phyloP scores from a whole-genome alignment of 2,888 invertebrate species.

The Scaeva pyrastri region DNA sequence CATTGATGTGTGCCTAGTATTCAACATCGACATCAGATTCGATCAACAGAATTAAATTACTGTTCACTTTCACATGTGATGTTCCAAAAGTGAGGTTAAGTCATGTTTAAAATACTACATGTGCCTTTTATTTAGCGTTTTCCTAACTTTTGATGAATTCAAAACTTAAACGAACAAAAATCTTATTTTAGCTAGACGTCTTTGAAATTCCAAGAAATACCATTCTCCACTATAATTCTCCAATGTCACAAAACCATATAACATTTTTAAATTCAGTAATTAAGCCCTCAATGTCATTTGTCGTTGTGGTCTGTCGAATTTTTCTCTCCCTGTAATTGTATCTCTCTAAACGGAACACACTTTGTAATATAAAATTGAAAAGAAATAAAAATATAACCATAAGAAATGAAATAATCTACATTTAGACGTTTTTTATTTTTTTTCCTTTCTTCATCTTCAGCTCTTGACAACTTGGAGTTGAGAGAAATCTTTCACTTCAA shows the following conservation, averaged over 20 bases:
- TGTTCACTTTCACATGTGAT: no score
- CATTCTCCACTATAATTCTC: slow-evolving; percentile 12
- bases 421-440: slow-evolving; percentile 27
- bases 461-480: slow-evolving; percentile 4
- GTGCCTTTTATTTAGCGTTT: no score
- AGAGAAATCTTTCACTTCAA: slow-evolving; percentile 60
- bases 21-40: no score
- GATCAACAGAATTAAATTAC: no score
- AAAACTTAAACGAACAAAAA: not conserved
- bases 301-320: slow-evolving; percentile 74
- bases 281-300: slow-evolving; percentile 74
- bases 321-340: slow-evolving; percentile 68
- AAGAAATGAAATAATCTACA: slow-evolving; percentile 47
- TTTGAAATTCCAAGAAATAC: slow-evolving; percentile 37
- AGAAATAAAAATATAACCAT: slow-evolving; percentile 9
- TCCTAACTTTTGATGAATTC: not conserved
- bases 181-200: slow-evolving; percentile 5
- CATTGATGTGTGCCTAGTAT: no score
- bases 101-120: no score
- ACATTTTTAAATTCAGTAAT: slow-evolving; percentile 65
- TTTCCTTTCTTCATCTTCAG: slow-evolving; percentile 21
- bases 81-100: no score
- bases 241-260: slow-evolving; percentile 60
- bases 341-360: slow-evolving; percentile 37
- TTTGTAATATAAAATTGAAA: slow-evolving; percentile 13